Evolutionary conservation across 2,797 vertebrate species (phyloP), one percentile per base, ranked within the genome.

Genomic region (Phataginus tetradactyla): DNA sequence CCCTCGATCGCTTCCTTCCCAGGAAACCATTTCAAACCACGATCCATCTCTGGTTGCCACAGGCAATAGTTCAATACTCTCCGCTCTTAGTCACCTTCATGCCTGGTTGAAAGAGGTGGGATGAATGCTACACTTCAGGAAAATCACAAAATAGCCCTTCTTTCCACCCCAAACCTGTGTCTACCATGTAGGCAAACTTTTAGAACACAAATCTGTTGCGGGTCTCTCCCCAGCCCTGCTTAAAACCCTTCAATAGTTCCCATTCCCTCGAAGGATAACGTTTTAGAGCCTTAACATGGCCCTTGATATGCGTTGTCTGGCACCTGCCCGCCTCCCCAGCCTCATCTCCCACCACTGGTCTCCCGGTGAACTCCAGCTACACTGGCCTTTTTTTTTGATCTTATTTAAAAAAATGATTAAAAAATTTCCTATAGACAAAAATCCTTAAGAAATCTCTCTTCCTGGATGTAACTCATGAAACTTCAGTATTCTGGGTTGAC

Each of bases 391-490:
- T 39, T 39, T 93, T 87, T 25, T 55, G 39, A 93, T 9, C 32
- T 80, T 80, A 39, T 80, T 45, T 39, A 12, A 37, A 63, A 53
- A 96, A 72, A 23, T 29, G 27, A 69, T 64, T 55, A 64, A 78
- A 91, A 53, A 80, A 15, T 92, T 86, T 87, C 88, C n/a, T 59
- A 84, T 5, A 64, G 37, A 92, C 49, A 75, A 75, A 91, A 71
- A 53, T 59, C 34, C 25, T 77, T 71, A 91, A 53, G 49, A 89
- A 94, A 89, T 71, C 27, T 45, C 42, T 75, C 34, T 77, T 89
- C n/a, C 29, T 51, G 27, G 27, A 79, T 86, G 18, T 39, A 87
- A 59, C 37, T 80, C 45, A 64, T 45, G 39, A 93, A 94, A 84
- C 10, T 39, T 90, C 61, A 45, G 34, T 90, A 55, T 90, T 94